These are phyloP conservation scores for Hyles vespertilio DNA, from an alignment of 1,140 invertebrate genomes.

Conservation along the genomic window DNA sequence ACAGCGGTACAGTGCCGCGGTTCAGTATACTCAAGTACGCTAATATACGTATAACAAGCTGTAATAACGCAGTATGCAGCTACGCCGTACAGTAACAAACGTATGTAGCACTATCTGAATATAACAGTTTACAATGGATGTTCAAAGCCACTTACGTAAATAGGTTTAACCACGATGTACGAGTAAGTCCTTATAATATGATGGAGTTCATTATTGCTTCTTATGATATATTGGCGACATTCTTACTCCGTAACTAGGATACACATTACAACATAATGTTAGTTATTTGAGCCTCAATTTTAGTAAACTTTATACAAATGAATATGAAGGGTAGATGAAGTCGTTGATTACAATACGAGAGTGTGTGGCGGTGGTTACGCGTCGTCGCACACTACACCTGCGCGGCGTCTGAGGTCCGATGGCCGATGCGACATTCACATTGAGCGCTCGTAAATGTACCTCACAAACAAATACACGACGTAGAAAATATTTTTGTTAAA, in stretches of 20 bases:
- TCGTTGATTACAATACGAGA: slow-evolving; percentile 6
- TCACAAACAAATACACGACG: slow-evolving; percentile 18
- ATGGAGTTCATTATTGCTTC: slow-evolving; percentile 61
- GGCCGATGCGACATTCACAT: no score
- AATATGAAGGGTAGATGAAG: slow-evolving; percentile 13
- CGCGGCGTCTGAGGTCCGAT: no score
- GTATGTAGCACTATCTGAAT: slow-evolving; percentile 20
- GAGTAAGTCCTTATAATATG: slow-evolving; percentile 36
- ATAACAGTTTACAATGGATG: slow-evolving; percentile 1
- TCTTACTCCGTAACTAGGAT: slow-evolving; percentile 48
- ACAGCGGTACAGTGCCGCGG: no score
- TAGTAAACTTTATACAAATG: slow-evolving; percentile 32
- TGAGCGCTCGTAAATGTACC: no score
- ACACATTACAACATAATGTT: slow-evolving; percentile 48
- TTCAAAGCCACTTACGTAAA: slow-evolving; percentile 12
- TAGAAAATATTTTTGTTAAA: slow-evolving; percentile 29
- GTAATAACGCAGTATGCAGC: slow-evolving; percentile 1
- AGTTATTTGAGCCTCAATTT: slow-evolving; percentile 54
- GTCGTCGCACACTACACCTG: no score
- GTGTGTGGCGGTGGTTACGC: no score
- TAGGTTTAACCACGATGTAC: slow-evolving; percentile 20
- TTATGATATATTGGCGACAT: slow-evolving; percentile 59
- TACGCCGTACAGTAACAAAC: background rate
- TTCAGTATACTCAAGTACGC: no score
- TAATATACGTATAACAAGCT: background rate